These are phyloP conservation scores for Chamaetylas fuelleborni DNA, from an alignment of 2,113 vertebrate genomes.

Conservation along the genomic window DNA sequence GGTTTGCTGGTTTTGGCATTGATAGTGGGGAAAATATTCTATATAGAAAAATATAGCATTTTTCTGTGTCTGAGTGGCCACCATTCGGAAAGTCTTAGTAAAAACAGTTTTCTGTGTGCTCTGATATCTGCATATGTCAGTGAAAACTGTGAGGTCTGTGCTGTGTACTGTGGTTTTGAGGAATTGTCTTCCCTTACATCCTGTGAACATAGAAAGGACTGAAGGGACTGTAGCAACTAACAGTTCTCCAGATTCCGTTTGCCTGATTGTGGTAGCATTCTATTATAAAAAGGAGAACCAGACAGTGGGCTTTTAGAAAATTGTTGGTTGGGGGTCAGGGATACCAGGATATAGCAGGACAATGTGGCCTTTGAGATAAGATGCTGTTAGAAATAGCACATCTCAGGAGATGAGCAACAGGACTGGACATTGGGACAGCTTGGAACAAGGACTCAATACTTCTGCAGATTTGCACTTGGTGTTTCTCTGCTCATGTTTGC, in stretches of 20 bases:
- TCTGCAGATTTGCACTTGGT: neutral
- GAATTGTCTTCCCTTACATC: neutral
- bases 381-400: neutral
- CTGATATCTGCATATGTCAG: neutral
- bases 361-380: neutral
- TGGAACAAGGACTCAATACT: neutral
- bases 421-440: rapidly evolving
- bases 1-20: neutral
- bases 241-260: neutral
- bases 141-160: neutral
- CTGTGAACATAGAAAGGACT: neutral
- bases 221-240: neutral
- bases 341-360: neutral
- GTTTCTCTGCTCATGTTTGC: neutral
- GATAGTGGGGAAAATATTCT: neutral
- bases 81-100: neutral
- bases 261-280: neutral
- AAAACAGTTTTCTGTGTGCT: neutral
- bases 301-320: neutral
- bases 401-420: neutral
- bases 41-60: neutral
- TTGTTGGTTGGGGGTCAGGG: neutral
- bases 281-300: neutral
- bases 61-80: neutral
- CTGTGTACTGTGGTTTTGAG: rapidly evolving